Percentiles rank a stretch among this genome's conserved stretches.
Conservation (phyloP, 92 coral and sea anemone genomes). For the Palythoa grandis region DNA sequence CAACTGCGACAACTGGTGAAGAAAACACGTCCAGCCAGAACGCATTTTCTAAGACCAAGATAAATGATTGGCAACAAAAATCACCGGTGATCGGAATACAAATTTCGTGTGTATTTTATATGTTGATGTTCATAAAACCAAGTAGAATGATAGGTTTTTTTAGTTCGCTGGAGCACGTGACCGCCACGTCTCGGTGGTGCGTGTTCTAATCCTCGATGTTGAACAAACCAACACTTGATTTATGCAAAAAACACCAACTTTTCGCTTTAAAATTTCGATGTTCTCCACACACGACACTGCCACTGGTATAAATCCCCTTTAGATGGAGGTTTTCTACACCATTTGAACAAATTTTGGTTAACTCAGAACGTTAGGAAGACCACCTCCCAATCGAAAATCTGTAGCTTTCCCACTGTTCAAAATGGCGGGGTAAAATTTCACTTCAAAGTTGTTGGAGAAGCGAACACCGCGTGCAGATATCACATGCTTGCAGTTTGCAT, state of each 20-base stretch:
- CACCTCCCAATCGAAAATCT: conserved; percentile 69
- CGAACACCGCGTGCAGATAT: conserved; percentile 91
- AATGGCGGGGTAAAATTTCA: conserved; percentile 94
- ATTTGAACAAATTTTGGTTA: conserved; percentile 60
- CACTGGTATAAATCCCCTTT: conserved; percentile 39
- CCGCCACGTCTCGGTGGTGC: conserved; percentile 99
- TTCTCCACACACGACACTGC: conserved; percentile 37
- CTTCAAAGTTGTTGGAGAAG: conserved; percentile 87
- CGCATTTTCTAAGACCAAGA: conserved; percentile 88
- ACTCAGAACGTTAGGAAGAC: conserved; percentile 50
- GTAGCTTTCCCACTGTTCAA: conserved; percentile 82
- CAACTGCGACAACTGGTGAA: conserved; percentile 90
- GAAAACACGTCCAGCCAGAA: conserved; percentile 91
- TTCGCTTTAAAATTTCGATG: conserved; percentile 63
- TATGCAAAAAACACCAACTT: conserved; percentile 92
- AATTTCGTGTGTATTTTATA: conserved; percentile 55
- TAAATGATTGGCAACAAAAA: conserved; percentile 60
- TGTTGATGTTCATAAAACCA: conserved; percentile 69
- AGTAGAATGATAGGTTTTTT: conserved; percentile 78
- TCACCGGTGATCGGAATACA: conserved; percentile 36
- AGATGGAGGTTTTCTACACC: conserved; percentile 68
- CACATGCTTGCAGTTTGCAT: conserved; percentile 83
- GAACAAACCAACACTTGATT: conserved; percentile 98
- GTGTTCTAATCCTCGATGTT: conserved; percentile 98
- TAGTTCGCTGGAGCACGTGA: conserved; percentile 98